These are phyloP conservation scores for Enteromius anoplus DNA, from an alignment of 2,797 vertebrate genomes.

Conservation along the genomic window DNA sequence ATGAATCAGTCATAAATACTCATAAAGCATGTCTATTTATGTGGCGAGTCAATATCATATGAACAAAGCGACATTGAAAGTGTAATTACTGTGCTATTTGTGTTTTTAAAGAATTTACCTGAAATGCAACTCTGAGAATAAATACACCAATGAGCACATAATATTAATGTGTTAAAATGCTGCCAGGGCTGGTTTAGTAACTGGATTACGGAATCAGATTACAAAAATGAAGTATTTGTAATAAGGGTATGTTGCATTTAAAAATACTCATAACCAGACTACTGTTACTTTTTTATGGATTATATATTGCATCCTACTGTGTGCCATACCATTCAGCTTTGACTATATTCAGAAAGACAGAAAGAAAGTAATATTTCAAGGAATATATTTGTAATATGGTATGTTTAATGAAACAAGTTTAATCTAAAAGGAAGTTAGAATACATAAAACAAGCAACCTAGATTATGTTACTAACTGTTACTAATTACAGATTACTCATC, in stretches of 20 bases:
- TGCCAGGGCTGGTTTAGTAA: background rate
- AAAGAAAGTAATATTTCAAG: background rate
- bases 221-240: background rate
- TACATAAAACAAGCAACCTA: background rate
- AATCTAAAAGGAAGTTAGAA: background rate
- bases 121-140: background rate
- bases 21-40: background rate
- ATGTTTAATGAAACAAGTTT: background rate
- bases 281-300: background rate
- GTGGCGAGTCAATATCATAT: background rate
- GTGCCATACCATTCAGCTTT: background rate
- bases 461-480: background rate
- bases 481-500: background rate
- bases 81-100: background rate
- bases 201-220: background rate
- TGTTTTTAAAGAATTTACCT: background rate
- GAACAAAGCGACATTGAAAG: background rate
- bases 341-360: background rate
- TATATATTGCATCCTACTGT: background rate
- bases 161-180: background rate
- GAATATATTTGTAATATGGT: background rate
- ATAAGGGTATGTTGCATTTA: background rate
- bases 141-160: background rate
- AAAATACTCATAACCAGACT: background rate
- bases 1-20: slow-evolving; percentile 9